phyloP scores from a whole-genome alignment of 2,888 invertebrate species.

The Athripsodes cinereus region DNA sequence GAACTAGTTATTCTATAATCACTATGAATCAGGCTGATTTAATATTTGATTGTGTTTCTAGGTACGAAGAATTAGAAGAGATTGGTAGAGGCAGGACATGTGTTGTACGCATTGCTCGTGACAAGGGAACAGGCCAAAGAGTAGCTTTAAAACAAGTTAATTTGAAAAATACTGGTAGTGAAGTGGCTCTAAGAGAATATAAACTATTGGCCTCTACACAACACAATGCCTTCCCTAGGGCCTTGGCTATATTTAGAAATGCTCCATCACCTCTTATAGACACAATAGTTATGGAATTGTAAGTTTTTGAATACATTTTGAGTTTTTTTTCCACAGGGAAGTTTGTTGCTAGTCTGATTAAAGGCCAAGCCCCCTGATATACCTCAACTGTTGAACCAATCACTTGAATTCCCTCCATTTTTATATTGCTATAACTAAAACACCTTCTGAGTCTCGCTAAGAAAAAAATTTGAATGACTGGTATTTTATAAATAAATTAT shows the following conservation, averaged over 20 bases:
- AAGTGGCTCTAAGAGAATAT: slow-evolving; percentile 66
- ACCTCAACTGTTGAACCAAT: no score
- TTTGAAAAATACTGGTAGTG: slow-evolving; percentile 47
- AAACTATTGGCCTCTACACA: slow-evolving; percentile 61
- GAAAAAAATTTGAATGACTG: no score
- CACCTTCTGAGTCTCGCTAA: no score
- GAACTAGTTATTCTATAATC: slow-evolving; percentile 3
- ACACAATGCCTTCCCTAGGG: slow-evolving; percentile 64
- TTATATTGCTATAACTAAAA: no score
- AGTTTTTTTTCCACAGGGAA: no score
- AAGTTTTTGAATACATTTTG: no score
- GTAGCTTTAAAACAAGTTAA: slow-evolving; percentile 71
- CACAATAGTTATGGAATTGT: slow-evolving; percentile 72
- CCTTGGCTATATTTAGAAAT: slow-evolving; percentile 72
- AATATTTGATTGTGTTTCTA: slow-evolving; percentile 25
- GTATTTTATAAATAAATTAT: no score
- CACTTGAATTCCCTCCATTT: no score
- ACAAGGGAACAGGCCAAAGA: slow-evolving; percentile 68
- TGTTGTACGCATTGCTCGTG: slow-evolving; percentile 64
- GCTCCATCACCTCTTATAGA: slow-evolving; percentile 62
- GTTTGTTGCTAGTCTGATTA: no score
- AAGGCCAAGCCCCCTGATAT: no score
- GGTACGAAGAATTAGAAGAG: slow-evolving; percentile 61
- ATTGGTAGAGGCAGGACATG: slow-evolving; percentile 69
- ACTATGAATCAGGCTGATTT: neutral